Percentiles rank a stretch among this genome's conserved stretches.
phyloP scores from a whole-genome alignment of 2,113 vertebrate genomes.

The Austrofundulus limnaeus region DNA sequence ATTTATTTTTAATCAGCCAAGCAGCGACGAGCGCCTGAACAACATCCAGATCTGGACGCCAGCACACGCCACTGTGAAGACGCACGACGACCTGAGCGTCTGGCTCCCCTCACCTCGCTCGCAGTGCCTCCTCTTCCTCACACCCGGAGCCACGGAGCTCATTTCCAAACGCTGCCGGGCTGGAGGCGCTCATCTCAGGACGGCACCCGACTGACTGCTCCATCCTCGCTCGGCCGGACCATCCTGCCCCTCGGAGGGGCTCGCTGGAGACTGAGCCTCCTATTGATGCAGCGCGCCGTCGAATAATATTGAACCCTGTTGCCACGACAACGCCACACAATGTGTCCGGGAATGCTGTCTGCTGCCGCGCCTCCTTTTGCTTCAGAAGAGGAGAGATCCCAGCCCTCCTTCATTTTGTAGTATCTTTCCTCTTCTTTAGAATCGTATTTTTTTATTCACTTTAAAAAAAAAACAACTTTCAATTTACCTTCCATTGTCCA shows the following conservation, averaged over 20 bases:
- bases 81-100: conserved; percentile 43
- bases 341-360: conserved; percentile 70
- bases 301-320: conserved; percentile 63
- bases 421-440: conserved; percentile 11
- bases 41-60: conserved; percentile 26
- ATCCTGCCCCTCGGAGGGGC: conserved; percentile 53
- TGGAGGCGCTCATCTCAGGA: conserved; percentile 50
- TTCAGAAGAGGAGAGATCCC: conserved; percentile 50
- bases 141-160: conserved; percentile 56
- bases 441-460: conserved; percentile 13
- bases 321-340: conserved; percentile 69
- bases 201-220: conserved; percentile 13
- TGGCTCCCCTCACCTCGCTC: conserved; percentile 70
- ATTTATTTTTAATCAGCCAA: background rate
- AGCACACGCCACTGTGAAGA: conserved; percentile 31
- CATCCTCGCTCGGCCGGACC: conserved; percentile 44
- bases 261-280: conserved; percentile 48
- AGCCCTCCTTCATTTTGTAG: conserved; percentile 17
- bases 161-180: conserved; percentile 48
- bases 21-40: background rate
- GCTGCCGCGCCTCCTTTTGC: conserved; percentile 40
- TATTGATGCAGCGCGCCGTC: conserved; percentile 57
- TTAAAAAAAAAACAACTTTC: no score
- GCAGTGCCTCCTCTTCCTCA: conserved; percentile 72
- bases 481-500: background rate